Base-by-base conservation (phyloP, 2,888 invertebrate species). In the Loripinus fragilis region DNA sequence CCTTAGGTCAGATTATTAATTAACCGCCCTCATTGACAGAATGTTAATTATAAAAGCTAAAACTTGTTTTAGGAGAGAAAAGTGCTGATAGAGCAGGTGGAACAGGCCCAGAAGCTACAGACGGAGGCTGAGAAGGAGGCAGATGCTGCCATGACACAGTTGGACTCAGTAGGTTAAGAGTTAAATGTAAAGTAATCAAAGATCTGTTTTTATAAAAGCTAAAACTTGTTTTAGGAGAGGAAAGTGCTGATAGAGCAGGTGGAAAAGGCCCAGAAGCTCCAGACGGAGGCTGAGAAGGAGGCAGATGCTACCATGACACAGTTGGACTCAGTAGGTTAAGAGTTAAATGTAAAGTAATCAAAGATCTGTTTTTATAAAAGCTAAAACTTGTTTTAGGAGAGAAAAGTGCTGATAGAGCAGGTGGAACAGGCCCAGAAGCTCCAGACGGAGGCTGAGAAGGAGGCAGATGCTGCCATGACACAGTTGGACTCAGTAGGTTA, bases 41-140 rank as follows among this genome's bases (percentile, higher is more conserved):
- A n/a, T n/a, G n/a, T n/a, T n/a, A n/a, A n/a, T n/a, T n/a, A n/a
- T n/a, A n/a, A n/a, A n/a, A n/a, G n/a, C n/a, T n/a, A n/a, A n/a
- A n/a, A n/a, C n/a, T n/a, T n/a, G n/a, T n/a, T n/a, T n/a, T 77
- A 93, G 92, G 93, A 93, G 83, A 86, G 92, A 68, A 89, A 88
- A 52, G 71, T 91, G 20, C 85, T 93, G 48, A 86, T 92, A 42
- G 86, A 91, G 55, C 92, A 93, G 64, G 88, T 92, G 23, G 90
- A 91, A 38, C 90, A 91, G 70, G 90, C 92, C 2, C 88, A 90
- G 74, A 88, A 88, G 70, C 83, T 92, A n/a, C 92, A 92, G 88
- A 86, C 78, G 7, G 90, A 91, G 66, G 93, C 93, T 3, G 92
- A 93, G 86, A 90, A 91, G 55, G 93, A 93, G 76, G 93, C 93